These are phyloP conservation scores for Byasa hedistus DNA, from an alignment of 2,888 invertebrate species.

Conservation along the genomic window DNA sequence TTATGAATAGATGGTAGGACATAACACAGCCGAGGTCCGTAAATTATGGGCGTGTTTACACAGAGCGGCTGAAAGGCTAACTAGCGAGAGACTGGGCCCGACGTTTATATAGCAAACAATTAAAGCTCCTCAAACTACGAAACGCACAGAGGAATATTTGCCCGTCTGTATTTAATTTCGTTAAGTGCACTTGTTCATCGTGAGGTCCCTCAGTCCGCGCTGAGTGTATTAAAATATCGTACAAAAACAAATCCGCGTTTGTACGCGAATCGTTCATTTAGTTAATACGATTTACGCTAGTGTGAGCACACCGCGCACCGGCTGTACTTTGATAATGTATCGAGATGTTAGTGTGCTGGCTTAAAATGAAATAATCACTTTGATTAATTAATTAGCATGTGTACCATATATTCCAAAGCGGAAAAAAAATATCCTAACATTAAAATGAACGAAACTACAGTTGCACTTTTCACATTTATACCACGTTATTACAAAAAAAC, in stretches of 20 bases:
- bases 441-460: no score
- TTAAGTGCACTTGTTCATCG: conserved; percentile 29
- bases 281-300: conserved; percentile 14
- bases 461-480: no score
- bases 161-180: conserved; percentile 33
- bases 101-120: conserved; percentile 34
- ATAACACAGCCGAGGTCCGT: conserved; percentile 4
- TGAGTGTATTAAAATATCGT: conserved; percentile 24
- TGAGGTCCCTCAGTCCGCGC: conserved; percentile 7
- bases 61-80: conserved; percentile 9
- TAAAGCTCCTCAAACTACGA: conserved; percentile 28
- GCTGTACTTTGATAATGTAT: neutral
- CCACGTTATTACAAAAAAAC: no score
- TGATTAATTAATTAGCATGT: neutral
- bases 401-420: no score
- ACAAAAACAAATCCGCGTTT: conserved; percentile 17
- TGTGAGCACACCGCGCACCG: neutral
- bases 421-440: no score
- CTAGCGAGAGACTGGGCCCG: conserved; percentile 12
- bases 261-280: conserved; percentile 16
- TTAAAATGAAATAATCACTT: neutral
- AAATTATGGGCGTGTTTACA: conserved; percentile 3
- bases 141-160: conserved; percentile 19
- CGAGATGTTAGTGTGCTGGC: neutral
- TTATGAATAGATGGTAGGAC: conserved; percentile 13